phyloP scores from a whole-genome alignment of 2,113 vertebrate genomes.

The Rhineura floridana region DNA sequence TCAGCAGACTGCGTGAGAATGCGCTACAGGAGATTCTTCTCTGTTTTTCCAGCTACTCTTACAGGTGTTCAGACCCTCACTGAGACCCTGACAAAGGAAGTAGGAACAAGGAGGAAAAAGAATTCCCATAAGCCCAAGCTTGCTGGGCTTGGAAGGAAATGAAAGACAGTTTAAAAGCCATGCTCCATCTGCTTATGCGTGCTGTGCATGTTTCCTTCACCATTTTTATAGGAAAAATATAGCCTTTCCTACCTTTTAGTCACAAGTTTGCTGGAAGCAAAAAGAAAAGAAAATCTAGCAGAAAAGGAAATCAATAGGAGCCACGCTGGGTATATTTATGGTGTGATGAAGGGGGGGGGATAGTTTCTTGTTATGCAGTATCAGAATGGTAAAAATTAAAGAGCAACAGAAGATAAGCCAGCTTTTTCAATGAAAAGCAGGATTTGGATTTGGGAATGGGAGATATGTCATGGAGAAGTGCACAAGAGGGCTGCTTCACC shows the following conservation, averaged over 20 bases:
- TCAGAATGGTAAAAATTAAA: no score
- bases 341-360: not conserved
- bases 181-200: not conserved
- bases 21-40: no score
- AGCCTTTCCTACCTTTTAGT: not conserved
- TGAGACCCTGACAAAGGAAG: not conserved
- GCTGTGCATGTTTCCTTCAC: not conserved
- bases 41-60: slow-evolving; percentile 12
- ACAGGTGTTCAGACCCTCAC: not conserved
- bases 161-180: not conserved
- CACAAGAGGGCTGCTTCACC: no score
- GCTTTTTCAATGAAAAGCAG: no score
- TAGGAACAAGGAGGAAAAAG: not conserved
- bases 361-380: no score
- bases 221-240: not conserved
- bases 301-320: not conserved
- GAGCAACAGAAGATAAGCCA: no score
- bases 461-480: no score
- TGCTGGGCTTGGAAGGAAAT: slow-evolving; percentile 26
- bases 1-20: no score
- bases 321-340: not conserved
- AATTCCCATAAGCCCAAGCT: not conserved
- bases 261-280: not conserved
- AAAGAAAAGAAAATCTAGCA: not conserved
- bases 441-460: no score